Evolutionary conservation across 1,140 invertebrate genomes (phyloP), one percentile per base, ranked within the genome.

Genomic region (Drosophila fuyamai): DNA sequence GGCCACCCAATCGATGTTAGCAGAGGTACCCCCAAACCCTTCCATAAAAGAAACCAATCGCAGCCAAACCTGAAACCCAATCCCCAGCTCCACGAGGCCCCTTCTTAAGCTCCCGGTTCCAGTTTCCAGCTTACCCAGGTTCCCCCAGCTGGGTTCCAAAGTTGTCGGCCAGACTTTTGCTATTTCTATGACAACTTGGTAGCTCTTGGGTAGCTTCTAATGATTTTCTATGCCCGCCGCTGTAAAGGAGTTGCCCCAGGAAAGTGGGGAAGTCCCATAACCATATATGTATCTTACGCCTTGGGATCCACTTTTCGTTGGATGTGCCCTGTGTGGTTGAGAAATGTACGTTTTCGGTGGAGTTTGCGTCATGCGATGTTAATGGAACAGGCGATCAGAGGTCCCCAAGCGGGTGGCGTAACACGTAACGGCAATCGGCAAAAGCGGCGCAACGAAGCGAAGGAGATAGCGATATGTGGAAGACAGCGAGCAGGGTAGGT

Each of bases 311-410:
- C 53, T 23, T 12, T 27, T 36, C 27, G 50, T 46, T 56, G 29
- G 29, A 8, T 8, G 51, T 44, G 16, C 53, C n/a, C 67, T 8
- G n/a, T 57, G 67, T 58, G 53, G 44, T 61, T 66, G 60, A 65
- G 62, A 88, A 89, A 84, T 88, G 83, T 83, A 89, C 83, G 83
- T 89, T 88, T 56, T 67, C 65, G 76, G 83, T 75, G 84, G 71
- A 88, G 84, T 88, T 88, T 89, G 84, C 84, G 85, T 89, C 84
- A 89, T 89, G 84, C 84, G 84, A 89, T 89, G 84, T 89, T 89
- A 89, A 89, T 75, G 79, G 66, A 89, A 84, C 79, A 89, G 84
- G 84, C 73, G 73, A 65, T 38, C 84, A 89, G 84, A 82, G 70
- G 35, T 13, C 44, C 0, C 8, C 14, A 32, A 50, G 29, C 16